Conservation (phyloP, 1,140 invertebrate species). For the Drosophila equinoxialis region DNA sequence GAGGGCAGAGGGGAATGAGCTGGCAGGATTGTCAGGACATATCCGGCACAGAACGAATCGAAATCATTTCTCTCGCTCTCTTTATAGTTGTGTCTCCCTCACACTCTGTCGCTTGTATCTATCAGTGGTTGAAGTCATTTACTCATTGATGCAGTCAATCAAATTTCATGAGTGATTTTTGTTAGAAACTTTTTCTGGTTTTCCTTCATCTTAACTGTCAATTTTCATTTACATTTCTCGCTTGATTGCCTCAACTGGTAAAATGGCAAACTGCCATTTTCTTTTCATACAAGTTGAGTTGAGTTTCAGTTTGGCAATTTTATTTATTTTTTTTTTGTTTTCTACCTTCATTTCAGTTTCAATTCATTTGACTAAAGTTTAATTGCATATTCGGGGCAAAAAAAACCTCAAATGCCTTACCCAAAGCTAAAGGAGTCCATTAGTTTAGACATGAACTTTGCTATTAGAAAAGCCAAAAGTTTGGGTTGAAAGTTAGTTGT, state of each 20-base stretch:
- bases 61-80: conserved; percentile 46
- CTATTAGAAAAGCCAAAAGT: no score
- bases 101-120: conserved; percentile 35
- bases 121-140: conserved; percentile 66
- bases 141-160: conserved; percentile 77
- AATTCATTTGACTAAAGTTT: conserved; percentile 46
- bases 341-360: conserved; percentile 19
- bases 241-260: conserved; percentile 50
- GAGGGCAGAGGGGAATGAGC: neutral
- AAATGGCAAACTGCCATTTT: conserved; percentile 13
- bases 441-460: no score
- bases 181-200: conserved; percentile 55
- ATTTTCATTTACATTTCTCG: conserved; percentile 75
- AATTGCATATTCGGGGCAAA: conserved; percentile 45
- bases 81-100: neutral
- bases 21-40: conserved; percentile 59
- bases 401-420: neutral
- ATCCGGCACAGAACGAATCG: conserved; percentile 63
- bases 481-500: no score
- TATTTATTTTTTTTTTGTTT: neutral
- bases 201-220: conserved; percentile 59
- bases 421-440: no score
- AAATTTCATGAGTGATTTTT: conserved; percentile 78
- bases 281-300: conserved; percentile 5
- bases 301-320: neutral